A percentile compares a stretch with the other conserved stretches of the same genome.
These are phyloP conservation scores for Tetraneura akinire DNA, from an alignment of 1,140 invertebrate genomes.

Conservation along the genomic window DNA sequence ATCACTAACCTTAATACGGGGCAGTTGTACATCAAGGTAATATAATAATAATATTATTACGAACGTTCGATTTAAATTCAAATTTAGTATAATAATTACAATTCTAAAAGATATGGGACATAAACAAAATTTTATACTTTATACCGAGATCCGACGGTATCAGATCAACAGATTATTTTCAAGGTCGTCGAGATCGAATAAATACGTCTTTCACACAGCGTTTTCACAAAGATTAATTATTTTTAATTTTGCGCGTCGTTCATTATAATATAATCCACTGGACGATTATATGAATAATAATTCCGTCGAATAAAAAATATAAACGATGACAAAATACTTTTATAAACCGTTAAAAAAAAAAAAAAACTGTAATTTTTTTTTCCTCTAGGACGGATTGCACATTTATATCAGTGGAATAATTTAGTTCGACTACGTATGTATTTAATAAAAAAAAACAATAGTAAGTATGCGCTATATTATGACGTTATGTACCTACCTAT, in stretches of 20 bases:
- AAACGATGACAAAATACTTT: background rate
- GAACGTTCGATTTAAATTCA: background rate
- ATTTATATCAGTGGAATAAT: background rate
- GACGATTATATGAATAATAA: too few species aligned
- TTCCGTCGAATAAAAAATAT: slow-evolving; percentile 3
- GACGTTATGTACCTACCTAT: too few species aligned
- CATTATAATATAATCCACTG: too few species aligned
- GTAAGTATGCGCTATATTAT: too few species aligned
- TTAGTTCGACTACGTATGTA: background rate
- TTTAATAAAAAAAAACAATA: too few species aligned
- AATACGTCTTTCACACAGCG: background rate
- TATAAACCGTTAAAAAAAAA: slow-evolving; percentile 14
- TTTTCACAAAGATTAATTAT: background rate
- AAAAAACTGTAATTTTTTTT: background rate
- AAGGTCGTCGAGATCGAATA: background rate
- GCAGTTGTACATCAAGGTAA: background rate
- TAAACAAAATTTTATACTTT: background rate
- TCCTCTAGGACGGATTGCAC: slow-evolving; percentile 26
- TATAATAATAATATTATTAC: background rate
- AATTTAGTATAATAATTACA: background rate
- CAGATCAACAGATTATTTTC: background rate
- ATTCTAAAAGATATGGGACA: background rate
- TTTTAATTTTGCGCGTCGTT: background rate
- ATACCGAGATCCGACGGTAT: background rate
- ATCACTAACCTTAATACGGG: slow-evolving; percentile 30